These are phyloP conservation scores for Hystrix cristata DNA, from an alignment of 2,113 vertebrate species.

Conservation along the genomic window DNA sequence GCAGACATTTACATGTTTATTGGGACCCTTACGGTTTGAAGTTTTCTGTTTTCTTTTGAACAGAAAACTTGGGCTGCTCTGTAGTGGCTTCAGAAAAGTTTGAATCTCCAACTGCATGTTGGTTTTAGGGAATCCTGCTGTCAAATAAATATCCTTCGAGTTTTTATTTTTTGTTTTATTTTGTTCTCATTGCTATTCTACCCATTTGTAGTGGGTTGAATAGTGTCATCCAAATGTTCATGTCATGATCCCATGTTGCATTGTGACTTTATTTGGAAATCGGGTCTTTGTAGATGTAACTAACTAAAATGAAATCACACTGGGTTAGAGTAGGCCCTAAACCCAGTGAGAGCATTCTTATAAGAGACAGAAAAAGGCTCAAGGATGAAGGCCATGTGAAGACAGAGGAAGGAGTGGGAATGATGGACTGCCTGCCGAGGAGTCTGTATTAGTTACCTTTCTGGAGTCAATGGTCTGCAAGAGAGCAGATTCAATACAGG, in stretches of 20 bases:
- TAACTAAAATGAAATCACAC: not conserved
- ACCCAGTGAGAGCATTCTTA: not conserved
- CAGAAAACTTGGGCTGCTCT: not conserved
- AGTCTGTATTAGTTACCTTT: no score
- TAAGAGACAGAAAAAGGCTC: not conserved
- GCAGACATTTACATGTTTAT: not conserved
- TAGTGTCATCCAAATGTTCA: not conserved
- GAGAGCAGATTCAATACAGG: no score
- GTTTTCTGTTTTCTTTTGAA: slow-evolving; percentile 4
- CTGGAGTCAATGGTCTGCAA: no score
- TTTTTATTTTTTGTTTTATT: not conserved
- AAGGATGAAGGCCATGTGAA: not conserved
- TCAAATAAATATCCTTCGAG: not conserved
- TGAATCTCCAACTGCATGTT: not conserved
- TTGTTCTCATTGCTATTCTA: not conserved
- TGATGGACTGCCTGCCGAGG: not conserved
- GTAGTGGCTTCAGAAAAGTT: not conserved
- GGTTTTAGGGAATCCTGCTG: not conserved
- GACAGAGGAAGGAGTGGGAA: not conserved
- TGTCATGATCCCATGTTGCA: not conserved
- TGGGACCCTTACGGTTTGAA: not conserved
- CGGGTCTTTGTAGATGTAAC: not conserved
- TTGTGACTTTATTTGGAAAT: slow-evolving; percentile 31
- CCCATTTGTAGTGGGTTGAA: not conserved
- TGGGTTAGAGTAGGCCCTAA: not conserved